These are phyloP conservation scores for Clunio marinus DNA, from an alignment of 2,888 invertebrate genomes.

Conservation along the genomic window DNA sequence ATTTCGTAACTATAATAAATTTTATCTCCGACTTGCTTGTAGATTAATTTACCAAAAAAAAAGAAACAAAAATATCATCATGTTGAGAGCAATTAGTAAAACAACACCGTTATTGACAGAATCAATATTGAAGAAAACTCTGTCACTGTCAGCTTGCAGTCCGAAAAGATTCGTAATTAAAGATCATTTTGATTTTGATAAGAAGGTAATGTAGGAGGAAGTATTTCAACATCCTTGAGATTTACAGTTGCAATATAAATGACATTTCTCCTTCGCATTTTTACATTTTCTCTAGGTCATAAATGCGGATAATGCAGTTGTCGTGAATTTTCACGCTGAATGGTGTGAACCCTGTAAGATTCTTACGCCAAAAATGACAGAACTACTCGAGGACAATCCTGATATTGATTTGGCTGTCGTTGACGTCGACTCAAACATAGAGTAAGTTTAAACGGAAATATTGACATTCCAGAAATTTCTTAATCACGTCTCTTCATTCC, in stretches of 20 bases:
- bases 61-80: no score
- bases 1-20: no score
- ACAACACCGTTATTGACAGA: constrained; percentile 24
- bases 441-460: constrained; percentile 66
- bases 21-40: no score
- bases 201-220: constrained; percentile 57
- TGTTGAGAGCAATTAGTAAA: constrained; percentile 31
- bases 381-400: constrained; percentile 66
- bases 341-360: constrained; percentile 84
- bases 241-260: background rate
- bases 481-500: background rate
- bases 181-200: constrained; percentile 72
- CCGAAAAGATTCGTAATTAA: constrained; percentile 56
- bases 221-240: constrained; percentile 8
- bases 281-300: constrained; percentile 56
- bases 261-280: no score
- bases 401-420: constrained; percentile 75
- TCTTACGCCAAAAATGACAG: constrained; percentile 75
- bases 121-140: constrained; percentile 39
- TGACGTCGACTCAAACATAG: constrained; percentile 76
- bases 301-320: constrained; percentile 79
- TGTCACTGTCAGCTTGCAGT: constrained; percentile 41
- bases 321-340: constrained; percentile 86
- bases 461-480: constrained; percentile 43
- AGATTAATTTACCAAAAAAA: no score